Conservation (phyloP, 2,113 vertebrate genomes). For the Andinoacara biseriatus region DNA sequence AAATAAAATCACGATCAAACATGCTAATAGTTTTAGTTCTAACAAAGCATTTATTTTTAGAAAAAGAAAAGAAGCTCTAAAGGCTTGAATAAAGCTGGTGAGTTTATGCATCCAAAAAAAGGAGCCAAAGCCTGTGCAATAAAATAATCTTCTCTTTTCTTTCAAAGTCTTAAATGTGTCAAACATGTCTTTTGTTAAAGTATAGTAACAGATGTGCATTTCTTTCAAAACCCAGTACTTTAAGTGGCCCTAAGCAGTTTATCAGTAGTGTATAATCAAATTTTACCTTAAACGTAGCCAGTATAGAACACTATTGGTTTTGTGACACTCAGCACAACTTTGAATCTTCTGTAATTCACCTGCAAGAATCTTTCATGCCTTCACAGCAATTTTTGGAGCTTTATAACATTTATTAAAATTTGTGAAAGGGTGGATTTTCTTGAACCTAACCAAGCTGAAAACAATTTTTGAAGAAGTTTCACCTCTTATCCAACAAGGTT, state of each 20-base stretch:
- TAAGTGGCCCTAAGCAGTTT: too few relatives aligned
- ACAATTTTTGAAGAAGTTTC: too few relatives aligned
- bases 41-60: neutral
- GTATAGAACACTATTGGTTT: too few relatives aligned
- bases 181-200: too few relatives aligned
- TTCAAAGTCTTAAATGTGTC: too few relatives aligned
- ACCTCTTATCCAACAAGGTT: too few relatives aligned
- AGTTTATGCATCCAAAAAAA: neutral
- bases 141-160: neutral
- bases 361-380: fast-evolving
- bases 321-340: neutral
- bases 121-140: neutral
- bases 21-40: too few relatives aligned
- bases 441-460: neutral
- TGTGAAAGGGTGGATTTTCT: neutral
- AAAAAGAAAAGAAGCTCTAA: neutral
- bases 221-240: too few relatives aligned
- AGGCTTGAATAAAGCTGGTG: neutral
- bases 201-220: too few relatives aligned
- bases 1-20: too few relatives aligned
- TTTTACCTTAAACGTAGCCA: too few relatives aligned
- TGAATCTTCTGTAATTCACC: neutral
- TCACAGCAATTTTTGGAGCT: neutral
- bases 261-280: too few relatives aligned
- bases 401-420: neutral